These are phyloP conservation scores for Stenchaetothrips biformis DNA, from an alignment of 2,888 invertebrate genomes.

Conservation along the genomic window DNA sequence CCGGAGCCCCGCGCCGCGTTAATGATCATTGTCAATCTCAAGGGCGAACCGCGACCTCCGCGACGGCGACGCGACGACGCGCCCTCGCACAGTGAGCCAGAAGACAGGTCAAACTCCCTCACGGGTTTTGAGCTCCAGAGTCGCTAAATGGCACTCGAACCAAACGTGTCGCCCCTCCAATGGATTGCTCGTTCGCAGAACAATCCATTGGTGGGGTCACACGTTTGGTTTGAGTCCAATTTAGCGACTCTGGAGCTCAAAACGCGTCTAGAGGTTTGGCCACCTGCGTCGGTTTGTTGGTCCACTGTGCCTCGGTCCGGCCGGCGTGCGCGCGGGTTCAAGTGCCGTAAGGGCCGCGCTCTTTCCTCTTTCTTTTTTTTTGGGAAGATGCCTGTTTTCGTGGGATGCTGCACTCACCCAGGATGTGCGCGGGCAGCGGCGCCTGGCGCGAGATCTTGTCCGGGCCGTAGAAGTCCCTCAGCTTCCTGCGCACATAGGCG, in stretches of 20 bases:
- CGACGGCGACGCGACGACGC: background rate
- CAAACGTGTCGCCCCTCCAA: too few species aligned
- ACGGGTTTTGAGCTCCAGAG: too few species aligned
- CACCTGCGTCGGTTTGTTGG: too few species aligned
- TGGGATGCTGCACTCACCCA: constrained; percentile 51
- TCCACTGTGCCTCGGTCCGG: too few species aligned
- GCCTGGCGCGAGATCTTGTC: constrained; percentile 74
- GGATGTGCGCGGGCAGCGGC: constrained; percentile 76
- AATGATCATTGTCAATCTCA: constrained; percentile 15
- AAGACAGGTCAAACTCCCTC: too few species aligned
- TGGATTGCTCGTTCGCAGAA: too few species aligned
- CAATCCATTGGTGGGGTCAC: too few species aligned
- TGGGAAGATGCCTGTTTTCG: background rate
- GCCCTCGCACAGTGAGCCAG: background rate
- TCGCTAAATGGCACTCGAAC: too few species aligned
- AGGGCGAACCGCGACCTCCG: background rate
- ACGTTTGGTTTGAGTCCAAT: too few species aligned
- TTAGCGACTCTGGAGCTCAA: too few species aligned
- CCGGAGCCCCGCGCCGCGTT: background rate
- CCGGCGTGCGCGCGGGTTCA: background rate
- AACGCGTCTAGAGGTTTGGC: too few species aligned
- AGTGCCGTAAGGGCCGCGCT: background rate
- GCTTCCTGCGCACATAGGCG: constrained; percentile 78
- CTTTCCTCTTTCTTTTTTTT: background rate
- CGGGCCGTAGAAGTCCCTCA: constrained; percentile 78